Evolutionary conservation across 2,797 vertebrate species (phyloP).

Genomic region (Glossophaga mutica): DNA sequence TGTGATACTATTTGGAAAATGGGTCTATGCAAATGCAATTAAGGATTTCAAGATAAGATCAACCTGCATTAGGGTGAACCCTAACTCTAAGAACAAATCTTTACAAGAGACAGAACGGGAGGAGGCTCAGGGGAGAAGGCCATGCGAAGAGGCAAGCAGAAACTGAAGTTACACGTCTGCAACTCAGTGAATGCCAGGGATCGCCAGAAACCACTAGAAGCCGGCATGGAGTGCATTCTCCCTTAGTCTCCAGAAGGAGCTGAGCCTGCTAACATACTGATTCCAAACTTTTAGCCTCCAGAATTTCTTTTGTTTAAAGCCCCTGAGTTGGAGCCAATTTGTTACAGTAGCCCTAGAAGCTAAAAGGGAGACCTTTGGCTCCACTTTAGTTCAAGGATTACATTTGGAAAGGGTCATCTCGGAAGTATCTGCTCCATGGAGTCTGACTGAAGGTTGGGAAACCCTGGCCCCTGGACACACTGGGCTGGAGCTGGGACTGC

Average conservation of each 20-base stretch:
- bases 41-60: neutral
- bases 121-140: fast-evolving
- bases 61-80: neutral
- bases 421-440: neutral
- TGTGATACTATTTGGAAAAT: neutral
- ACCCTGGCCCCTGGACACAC: neutral
- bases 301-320: neutral
- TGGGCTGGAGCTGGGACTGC: neutral
- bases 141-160: neutral
- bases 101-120: neutral
- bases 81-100: neutral
- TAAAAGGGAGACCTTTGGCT: neutral
- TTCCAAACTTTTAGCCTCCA: neutral
- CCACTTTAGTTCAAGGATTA: neutral
- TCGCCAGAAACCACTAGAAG: neutral
- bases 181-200: fast-evolving
- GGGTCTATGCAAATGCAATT: neutral
- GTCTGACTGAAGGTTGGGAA: neutral
- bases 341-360: neutral
- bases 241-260: neutral
- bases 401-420: neutral
- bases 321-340: neutral
- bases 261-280: neutral
- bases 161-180: fast-evolving
- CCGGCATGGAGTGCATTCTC: neutral